Evolutionary conservation across 2,888 invertebrate genomes (phyloP).

Genomic region (Pantelozetes paolii): DNA sequence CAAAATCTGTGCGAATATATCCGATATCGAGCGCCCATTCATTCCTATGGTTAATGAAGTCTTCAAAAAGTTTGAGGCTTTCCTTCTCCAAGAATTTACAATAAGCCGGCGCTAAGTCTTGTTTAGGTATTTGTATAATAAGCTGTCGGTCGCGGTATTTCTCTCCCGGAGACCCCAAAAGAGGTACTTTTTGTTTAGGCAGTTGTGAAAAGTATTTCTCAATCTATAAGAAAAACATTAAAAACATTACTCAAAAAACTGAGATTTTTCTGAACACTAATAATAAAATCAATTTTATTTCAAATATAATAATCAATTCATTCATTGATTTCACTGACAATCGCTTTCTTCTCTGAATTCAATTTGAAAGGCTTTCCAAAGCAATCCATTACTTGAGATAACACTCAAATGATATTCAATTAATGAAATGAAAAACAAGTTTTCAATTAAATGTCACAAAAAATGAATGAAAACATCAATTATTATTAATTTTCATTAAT

Average conservation of each 20-base stretch:
- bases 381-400: neutral
- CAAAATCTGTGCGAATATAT: constrained; percentile 52
- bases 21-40: constrained; percentile 94
- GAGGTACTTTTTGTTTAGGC: constrained; percentile 73
- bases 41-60: constrained; percentile 88
- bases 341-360: neutral
- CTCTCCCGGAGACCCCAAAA: constrained; percentile 71
- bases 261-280: neutral
- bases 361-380: neutral
- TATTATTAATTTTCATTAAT: too few relatives aligned
- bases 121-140: constrained; percentile 83
- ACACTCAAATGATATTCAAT: neutral
- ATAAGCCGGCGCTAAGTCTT: constrained; percentile 83
- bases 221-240: constrained; percentile 61
- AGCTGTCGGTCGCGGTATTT: constrained; percentile 74
- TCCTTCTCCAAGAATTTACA: constrained; percentile 77
- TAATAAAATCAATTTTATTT: neutral
- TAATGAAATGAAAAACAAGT: neutral
- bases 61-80: constrained; percentile 77
- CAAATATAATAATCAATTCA: neutral
- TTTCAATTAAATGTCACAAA: neutral
- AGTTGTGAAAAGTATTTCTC: constrained; percentile 88
- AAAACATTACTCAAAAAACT: neutral
- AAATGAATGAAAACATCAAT: too few relatives aligned
- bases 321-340: neutral